Base-by-base conservation (phyloP, 64 coral and sea anemone genomes). In the Porites australiensis region DNA sequence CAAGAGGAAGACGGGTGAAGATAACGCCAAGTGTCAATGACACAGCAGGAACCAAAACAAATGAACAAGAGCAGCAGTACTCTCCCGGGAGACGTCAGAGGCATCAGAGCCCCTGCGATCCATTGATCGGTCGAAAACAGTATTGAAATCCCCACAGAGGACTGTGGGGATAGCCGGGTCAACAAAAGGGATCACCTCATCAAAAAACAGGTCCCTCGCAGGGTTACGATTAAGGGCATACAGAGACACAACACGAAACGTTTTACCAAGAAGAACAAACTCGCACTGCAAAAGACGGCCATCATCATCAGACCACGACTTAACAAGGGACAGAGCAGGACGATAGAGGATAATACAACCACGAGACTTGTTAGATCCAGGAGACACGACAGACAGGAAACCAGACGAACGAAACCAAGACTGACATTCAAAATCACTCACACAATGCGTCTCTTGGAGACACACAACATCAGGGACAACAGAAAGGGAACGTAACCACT, bases 361-460 rank as follows among this genome's bases (percentile, higher is more conserved):
- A 72, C 73, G 61, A 8, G 72, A 83, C 19, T 82, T 91, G 2
- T 16, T 13, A 18, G 83, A 8, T 9, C 91, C 82, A 5, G n/a
- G 82, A 8, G 93, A 91, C 4, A 71, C 50, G 11, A 21, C 64
- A 73, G 4, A 90, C 1, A 18, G 14, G 6, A 76, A 84, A 12
- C 44, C 13, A 6, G 67, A 54, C 0, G 75, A 82, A 50, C 77
- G 72, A 15, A 94, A 89, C 86, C 86, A 88, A 22, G 44, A 49
- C 0, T 12, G 11, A 2, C 88, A 74, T 2, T 75, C 92, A 84
- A 6, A 4, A 9, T 44, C 18, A 0, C 66, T 53, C 0, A 19
- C 45, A 77, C 66, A 44, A 4, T 91, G 94, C 0, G 82, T 78
- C 37, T 95, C 88, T n/a, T 91, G 83, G 4, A 91, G 62, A 44